Evolutionary conservation across 2,113 vertebrate species (phyloP).

Genomic region (Heterotis niloticus): DNA sequence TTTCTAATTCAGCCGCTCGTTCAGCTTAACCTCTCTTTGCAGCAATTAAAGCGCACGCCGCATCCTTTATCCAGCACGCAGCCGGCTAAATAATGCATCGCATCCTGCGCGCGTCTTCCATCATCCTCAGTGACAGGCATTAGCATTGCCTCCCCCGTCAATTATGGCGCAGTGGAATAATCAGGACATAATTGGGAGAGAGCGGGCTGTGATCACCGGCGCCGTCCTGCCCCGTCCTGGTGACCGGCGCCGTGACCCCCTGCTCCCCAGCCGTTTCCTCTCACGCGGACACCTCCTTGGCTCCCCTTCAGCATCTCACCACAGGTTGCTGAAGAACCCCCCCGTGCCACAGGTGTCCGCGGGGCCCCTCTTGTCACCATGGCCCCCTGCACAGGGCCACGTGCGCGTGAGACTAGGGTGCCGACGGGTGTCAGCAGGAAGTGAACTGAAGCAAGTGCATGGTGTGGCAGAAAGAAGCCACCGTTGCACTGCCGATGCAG

Average conservation of each 20-base stretch:
- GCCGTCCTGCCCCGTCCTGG: conserved; percentile 64
- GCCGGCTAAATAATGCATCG: conserved; percentile 99
- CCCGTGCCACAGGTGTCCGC: too few relatives aligned
- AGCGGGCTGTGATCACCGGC: conserved; percentile 97
- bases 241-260: neutral
- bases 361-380: too few relatives aligned
- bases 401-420: too few relatives aligned
- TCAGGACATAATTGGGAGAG: conserved; percentile 98
- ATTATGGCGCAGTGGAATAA: conserved; percentile 98
- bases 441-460: too few relatives aligned
- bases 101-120: conserved; percentile 96
- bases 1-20: conserved; percentile 98
- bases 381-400: too few relatives aligned
- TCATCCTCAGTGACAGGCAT: conserved; percentile 99
- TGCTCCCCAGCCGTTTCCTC: neutral
- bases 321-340: too few relatives aligned
- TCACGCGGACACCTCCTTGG: neutral
- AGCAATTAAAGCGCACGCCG: conserved; percentile 96
- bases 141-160: conserved; percentile 99
- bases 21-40: conserved; percentile 99
- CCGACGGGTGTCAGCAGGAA: too few relatives aligned
- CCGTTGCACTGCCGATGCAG: too few relatives aligned
- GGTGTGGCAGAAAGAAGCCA: too few relatives aligned
- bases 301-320: neutral
- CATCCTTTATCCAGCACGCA: conserved; percentile 98